Evolutionary conservation across 2,797 vertebrate species (phyloP).

Genomic region (Lithobates pipiens): DNA sequence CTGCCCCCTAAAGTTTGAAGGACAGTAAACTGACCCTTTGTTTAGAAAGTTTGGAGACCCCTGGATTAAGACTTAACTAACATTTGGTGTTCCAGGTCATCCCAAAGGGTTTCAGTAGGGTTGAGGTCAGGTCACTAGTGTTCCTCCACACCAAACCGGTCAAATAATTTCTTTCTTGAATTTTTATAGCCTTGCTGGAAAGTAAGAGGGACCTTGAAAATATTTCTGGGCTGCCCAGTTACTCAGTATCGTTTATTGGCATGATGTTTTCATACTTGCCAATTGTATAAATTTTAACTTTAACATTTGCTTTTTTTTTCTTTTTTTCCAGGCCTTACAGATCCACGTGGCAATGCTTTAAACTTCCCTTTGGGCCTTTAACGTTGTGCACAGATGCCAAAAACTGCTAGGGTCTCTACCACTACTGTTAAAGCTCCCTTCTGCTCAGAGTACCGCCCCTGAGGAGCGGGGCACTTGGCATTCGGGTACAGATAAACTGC

Average conservation of each 20-base stretch:
- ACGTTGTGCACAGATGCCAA: constrained; percentile 30
- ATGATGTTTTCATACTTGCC: background rate
- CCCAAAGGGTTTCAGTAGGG: no score
- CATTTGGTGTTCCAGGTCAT: no score
- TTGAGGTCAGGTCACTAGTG: no score
- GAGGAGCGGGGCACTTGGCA: background rate
- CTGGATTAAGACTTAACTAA: no score
- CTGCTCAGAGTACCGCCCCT: background rate
- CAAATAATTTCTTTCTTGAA: no score
- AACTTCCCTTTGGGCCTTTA: constrained; percentile 40
- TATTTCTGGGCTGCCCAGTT: no score
- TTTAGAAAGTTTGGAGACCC: no score
- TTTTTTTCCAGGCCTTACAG: constrained; percentile 45
- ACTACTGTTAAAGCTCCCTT: constrained; percentile 8
- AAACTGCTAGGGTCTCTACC: constrained; percentile 32
- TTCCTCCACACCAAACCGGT: no score
- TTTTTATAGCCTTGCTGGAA: no score
- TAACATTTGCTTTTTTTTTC: background rate
- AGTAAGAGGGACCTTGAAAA: no score
- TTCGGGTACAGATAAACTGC: background rate
- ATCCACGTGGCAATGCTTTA: constrained; percentile 38
- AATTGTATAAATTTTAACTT: background rate
- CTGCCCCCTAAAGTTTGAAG: no score
- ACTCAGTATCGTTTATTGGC: background rate
- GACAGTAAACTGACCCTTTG: no score